Evolutionary conservation across 2,113 vertebrate genomes (phyloP).

Genomic region (Platysternon megacephalum): DNA sequence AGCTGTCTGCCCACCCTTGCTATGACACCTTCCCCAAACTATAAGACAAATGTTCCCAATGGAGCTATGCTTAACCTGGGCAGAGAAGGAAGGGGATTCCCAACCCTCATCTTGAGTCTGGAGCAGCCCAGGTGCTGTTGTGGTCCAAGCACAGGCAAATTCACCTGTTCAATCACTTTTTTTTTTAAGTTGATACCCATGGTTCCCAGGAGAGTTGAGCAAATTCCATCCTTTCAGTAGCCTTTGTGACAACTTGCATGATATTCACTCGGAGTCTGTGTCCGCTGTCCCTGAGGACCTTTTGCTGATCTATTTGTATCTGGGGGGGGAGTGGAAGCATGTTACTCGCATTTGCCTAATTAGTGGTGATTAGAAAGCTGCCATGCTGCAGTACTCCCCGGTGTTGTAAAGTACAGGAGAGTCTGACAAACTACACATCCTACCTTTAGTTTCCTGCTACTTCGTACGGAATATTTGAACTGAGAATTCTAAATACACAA

Average conservation of each 20-base stretch:
- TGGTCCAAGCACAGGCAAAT: background rate
- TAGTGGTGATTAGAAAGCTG: conserved; percentile 29
- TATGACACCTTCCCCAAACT: background rate
- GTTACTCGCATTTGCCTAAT: background rate
- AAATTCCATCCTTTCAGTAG: background rate
- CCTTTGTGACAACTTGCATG: too few species aligned
- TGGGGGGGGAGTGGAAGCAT: background rate
- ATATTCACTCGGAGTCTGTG: background rate
- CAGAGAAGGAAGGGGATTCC: background rate
- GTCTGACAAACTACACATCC: background rate
- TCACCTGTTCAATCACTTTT: background rate
- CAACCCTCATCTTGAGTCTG: background rate
- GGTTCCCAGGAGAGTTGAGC: background rate
- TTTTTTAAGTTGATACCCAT: rapidly evolving
- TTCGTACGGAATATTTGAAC: rapidly evolving
- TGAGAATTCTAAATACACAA: background rate
- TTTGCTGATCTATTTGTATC: conserved; percentile 24
- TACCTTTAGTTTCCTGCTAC: background rate
- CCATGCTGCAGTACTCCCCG: background rate
- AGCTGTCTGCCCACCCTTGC: background rate
- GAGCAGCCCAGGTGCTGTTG: background rate
- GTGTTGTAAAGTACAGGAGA: background rate
- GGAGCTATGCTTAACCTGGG: background rate
- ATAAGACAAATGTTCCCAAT: background rate
- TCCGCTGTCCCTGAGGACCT: background rate